Base-by-base conservation (phyloP, 2,888 invertebrate species). In the Napeogenes inachia region DNA sequence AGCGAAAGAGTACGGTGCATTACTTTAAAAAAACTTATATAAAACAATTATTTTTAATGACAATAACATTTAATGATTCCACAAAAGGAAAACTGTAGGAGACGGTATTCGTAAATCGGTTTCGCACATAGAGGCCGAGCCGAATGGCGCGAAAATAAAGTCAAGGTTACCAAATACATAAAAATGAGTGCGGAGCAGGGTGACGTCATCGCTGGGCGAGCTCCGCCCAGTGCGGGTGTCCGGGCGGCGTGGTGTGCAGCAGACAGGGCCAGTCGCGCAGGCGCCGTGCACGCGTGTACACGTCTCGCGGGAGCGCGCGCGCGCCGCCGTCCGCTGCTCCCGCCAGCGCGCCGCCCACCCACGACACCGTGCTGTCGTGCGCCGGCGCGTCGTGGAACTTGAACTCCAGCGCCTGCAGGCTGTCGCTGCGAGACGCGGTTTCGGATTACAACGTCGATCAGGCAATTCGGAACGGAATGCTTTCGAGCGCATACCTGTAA, bases 241-340 rank as follows among this genome's bases (percentile, higher is more conserved):
- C 59, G 30, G 79, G 80, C 73, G 86, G 83, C 68, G 84, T 80
- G 79, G 93, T 93, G 78, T 93, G 93, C 58, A 92, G 89, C 71
- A 94, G 87, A 74, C 92, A 93, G 53, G 93, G 92, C 98, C 98
- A 98, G 87, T 98, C 97, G 3, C 95, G 95, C 59, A 98, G 92
- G 62, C 93, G 88, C 95, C 95, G 74, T 76, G 68, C 73, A 78
- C 72, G 77, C 64, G 94, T 85, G 87, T 95, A 98, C 59, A 87
- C 89, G 74, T 98, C 98, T 70, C 95, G 93, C 0, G 94, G 91
- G 54, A 96, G 80, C 12, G 95, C 95, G 76, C 74, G 93, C 94
- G 95, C 80, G 94, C 93, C 60, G 94, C 92, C 54, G 91, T 90
- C 75, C n/a, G 73, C 76, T 59, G 72, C 75, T 46, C 75, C 96